A percentile compares a stretch with the other conserved stretches of the same genome.
Conservation (phyloP, 1,140 invertebrate genomes). For the Neotoxoptera formosana region DNA sequence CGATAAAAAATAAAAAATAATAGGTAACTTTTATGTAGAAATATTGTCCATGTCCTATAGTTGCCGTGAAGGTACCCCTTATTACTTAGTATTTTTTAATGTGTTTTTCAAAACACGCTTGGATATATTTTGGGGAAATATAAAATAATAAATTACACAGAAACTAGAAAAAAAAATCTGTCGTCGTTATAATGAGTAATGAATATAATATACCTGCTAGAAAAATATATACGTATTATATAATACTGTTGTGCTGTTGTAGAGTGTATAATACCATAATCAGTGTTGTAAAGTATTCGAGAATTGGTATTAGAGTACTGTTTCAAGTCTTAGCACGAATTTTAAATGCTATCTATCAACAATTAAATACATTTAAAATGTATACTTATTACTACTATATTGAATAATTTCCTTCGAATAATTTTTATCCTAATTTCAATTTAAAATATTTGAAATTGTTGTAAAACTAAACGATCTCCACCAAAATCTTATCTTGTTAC, state of each 20-base stretch:
- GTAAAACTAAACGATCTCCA: background rate
- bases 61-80: background rate
- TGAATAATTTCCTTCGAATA: background rate
- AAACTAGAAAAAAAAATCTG: background rate
- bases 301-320: background rate
- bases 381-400: background rate
- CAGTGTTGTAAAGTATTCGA: background rate
- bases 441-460: background rate
- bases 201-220: background rate
- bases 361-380: background rate
- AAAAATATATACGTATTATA: background rate
- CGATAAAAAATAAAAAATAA: background rate
- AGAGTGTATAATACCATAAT: background rate
- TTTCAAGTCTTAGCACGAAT: background rate
- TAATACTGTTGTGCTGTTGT: background rate
- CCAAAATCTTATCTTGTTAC: background rate
- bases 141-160: background rate
- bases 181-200: background rate
- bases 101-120: background rate
- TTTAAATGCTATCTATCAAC: background rate
- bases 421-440: background rate
- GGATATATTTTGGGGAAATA: background rate
- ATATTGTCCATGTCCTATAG: background rate
- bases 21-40: background rate
- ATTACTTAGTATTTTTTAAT: background rate